phyloP scores from a whole-genome alignment of 2,888 invertebrate genomes.

The Ophion costatus region DNA sequence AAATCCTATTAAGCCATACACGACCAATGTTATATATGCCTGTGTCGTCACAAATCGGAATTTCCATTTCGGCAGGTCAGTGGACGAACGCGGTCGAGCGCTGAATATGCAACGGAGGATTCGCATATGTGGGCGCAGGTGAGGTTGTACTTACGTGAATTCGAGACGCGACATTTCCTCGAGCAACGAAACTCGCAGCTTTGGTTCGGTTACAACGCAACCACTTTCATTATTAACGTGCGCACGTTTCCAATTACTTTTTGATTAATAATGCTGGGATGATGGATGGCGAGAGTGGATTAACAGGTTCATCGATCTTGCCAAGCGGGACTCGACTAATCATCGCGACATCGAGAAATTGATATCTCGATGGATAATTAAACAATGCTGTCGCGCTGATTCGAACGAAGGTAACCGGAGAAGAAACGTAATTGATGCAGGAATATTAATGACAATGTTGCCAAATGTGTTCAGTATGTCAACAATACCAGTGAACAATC shows the following conservation, averaged over 20 bases:
- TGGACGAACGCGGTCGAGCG: conserved; percentile 28
- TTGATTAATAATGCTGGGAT: conserved; percentile 19
- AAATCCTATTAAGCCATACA: conserved; percentile 25
- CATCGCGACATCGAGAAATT: neutral
- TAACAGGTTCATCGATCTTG: conserved; percentile 2
- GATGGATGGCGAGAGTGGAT: conserved; percentile 12
- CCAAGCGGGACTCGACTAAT: neutral
- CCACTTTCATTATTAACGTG: conserved; percentile 10
- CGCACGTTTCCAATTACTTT: conserved; percentile 5
- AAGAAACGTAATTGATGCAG: neutral
- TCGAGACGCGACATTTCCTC: neutral
- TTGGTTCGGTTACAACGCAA: conserved; percentile 8
- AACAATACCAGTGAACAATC: too few relatives aligned
- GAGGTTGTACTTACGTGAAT: neutral
- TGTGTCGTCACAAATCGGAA: conserved; percentile 15
- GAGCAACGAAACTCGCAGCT: neutral
- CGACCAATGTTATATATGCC: conserved; percentile 1
- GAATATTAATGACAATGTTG: neutral
- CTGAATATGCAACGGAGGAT: conserved; percentile 17
- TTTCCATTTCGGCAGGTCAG: conserved; percentile 31
- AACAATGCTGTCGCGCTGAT: neutral
- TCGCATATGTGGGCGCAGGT: conserved; percentile 1
- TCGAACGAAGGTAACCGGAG: neutral
- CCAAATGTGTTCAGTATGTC: neutral
- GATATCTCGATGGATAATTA: conserved; percentile 8